Conservation (phyloP, 2,888 invertebrate genomes). For the Stenchaetothrips biformis region DNA sequence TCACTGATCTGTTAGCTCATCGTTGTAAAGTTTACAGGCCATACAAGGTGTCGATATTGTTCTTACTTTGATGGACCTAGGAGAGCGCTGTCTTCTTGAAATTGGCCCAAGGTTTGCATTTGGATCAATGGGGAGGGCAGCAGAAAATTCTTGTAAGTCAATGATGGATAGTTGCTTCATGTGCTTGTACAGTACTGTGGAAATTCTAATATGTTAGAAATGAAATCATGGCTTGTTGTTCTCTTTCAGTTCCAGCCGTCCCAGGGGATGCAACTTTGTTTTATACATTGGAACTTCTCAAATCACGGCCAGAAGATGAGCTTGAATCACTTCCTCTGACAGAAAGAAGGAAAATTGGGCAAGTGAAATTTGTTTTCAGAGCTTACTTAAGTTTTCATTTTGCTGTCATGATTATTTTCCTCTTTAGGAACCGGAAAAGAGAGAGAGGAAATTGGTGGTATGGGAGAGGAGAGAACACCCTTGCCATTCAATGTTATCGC, state of each 20-base stretch:
- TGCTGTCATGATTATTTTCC: not conserved
- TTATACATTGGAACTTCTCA: conserved; percentile 67
- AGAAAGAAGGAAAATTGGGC: conserved; percentile 70
- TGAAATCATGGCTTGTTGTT: not conserved
- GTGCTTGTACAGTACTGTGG: no score
- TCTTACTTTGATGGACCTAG: conserved; percentile 76
- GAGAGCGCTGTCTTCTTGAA: conserved; percentile 69
- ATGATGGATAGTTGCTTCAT: no score
- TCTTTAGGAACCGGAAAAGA: conserved; percentile 62
- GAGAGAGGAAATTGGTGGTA: conserved; percentile 91
- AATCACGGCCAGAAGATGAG: conserved; percentile 56
- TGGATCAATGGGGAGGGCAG: conserved; percentile 59
- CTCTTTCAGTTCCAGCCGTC: conserved; percentile 52
- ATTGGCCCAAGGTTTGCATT: conserved; percentile 78
- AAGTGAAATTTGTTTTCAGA: conserved; percentile 44
- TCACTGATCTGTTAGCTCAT: conserved; percentile 22
- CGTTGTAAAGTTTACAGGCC: conserved; percentile 39
- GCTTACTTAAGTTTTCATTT: conserved; percentile 22
- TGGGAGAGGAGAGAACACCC: conserved; percentile 68
- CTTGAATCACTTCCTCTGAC: conserved; percentile 60
- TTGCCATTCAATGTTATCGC: conserved; percentile 82
- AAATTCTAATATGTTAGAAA: not conserved
- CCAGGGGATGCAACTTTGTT: conserved; percentile 60
- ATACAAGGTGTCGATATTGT: conserved; percentile 80
- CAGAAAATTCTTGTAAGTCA: conserved; percentile 35